Conservation (phyloP, 2,888 invertebrate genomes). For the Noctua comes region DNA sequence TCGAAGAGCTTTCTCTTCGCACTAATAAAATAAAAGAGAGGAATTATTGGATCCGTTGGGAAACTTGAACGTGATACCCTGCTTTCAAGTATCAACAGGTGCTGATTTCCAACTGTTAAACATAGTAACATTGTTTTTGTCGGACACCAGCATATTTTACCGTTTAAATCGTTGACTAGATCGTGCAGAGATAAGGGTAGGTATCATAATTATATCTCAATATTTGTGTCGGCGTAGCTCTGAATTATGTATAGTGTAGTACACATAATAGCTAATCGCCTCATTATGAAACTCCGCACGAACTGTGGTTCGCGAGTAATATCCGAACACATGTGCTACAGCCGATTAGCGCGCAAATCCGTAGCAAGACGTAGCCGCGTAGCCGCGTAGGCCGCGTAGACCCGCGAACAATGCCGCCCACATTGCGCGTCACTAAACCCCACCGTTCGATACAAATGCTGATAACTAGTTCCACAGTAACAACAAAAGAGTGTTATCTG, state of each 20-base stretch:
- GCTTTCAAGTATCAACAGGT: conserved; percentile 41
- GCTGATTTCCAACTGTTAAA: conserved; percentile 9
- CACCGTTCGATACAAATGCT: conserved; percentile 37
- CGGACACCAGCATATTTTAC: neutral
- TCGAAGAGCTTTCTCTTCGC: conserved; percentile 54
- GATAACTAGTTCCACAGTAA: conserved; percentile 2
- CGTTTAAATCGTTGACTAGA: neutral
- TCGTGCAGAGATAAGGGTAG: neutral
- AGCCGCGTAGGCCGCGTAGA: conserved; percentile 44
- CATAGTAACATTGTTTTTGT: neutral
- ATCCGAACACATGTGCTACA: conserved; percentile 55
- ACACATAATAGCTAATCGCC: conserved; percentile 57
- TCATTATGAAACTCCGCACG: conserved; percentile 65
- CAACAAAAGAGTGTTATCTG: conserved; percentile 33
- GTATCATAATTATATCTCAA: neutral
- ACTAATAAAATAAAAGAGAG: conserved; percentile 54
- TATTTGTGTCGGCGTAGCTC: neutral
- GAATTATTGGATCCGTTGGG: conserved; percentile 30
- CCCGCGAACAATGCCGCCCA: conserved; percentile 42
- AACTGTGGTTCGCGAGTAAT: conserved; percentile 55
- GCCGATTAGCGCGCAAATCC: conserved; percentile 54
- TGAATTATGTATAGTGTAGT: neutral
- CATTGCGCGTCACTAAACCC: conserved; percentile 45
- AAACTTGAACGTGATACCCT: conserved; percentile 23
- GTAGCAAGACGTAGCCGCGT: conserved; percentile 46